Evolutionary conservation across 2,888 invertebrate species (phyloP), one percentile per base, ranked within the genome.

Genomic region (Hyposoter dolosus): DNA sequence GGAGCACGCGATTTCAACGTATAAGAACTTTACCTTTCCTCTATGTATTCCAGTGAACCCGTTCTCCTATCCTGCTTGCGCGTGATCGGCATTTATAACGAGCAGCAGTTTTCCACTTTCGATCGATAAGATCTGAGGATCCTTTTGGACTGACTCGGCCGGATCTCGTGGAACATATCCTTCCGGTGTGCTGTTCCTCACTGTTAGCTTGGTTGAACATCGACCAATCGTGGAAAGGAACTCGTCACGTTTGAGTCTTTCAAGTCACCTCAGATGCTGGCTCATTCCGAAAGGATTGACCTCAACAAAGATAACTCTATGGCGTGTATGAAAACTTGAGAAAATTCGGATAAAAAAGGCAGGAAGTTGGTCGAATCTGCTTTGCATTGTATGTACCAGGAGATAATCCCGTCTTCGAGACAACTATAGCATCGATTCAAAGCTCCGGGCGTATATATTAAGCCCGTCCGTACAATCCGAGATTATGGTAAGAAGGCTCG

Each of bases 401-500:
- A 43, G 85, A 85, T 85, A 85, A 85, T 85, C 79, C 79, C 76
- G 23, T 79, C 75, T 79, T 72, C 40, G 79, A 56, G 56, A 66
- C 76, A 83, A 82, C 69, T 82, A 66, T 63, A 63, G 35, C 45
- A 79, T 76, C 65, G 79, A 85, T 71, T 80, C 45, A 47, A 47
- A 63, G 12, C 71, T 76, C 60, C 69, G 69, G 50, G 69, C 65
- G 60, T 68, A 63, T 76, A 63, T 66, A 69, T 65, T 74, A 19
- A 35, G 75, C 63, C 68, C 53, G 72, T 56, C 43, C 47, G 43
- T 77, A 40, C 79, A 79, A 85, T 82, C 83, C 69, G 65, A 76
- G 85, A 85, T 85, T 85, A 85, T 79, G 85, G 79, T 85, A 79
- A 85, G 85, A 83, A 72, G 53, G 50, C 72, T 83, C 66, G 65